phyloP scores from a whole-genome alignment of 2,113 vertebrate genomes.

The Ptyas mucosa region DNA sequence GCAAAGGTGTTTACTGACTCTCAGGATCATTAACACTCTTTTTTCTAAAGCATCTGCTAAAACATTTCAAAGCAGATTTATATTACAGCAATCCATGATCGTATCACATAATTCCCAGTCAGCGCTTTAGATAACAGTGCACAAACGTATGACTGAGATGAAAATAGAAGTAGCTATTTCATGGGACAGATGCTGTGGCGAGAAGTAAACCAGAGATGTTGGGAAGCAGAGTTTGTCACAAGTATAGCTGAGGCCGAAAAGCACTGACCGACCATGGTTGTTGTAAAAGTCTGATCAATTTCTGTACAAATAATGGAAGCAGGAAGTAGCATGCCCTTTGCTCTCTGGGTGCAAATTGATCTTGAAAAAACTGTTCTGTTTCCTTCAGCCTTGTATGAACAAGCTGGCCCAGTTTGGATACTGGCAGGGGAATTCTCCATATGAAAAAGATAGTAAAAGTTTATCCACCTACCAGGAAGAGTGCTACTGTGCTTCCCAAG shows the following conservation, averaged over 20 bases:
- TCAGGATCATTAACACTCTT: neutral
- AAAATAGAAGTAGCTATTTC: neutral
- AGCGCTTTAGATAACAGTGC: neutral
- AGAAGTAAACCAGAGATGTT: neutral
- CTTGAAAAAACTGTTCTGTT: neutral
- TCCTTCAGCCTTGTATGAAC: neutral
- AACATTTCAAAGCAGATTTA: neutral
- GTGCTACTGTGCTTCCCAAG: constrained; percentile 86
- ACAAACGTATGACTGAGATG: neutral
- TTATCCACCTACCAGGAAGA: constrained; percentile 85
- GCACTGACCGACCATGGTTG: neutral
- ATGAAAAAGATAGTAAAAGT: neutral
- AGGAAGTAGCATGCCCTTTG: neutral
- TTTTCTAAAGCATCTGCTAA: neutral
- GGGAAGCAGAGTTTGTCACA: neutral
- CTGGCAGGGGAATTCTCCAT: neutral
- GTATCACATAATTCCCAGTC: neutral
- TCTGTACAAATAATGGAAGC: neutral
- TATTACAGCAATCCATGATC: neutral
- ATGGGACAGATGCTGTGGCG: neutral
- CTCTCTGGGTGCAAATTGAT: neutral
- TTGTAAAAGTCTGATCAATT: neutral
- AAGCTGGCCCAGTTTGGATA: neutral
- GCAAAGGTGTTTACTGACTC: neutral
- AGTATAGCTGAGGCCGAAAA: neutral